These are phyloP conservation scores for Tinea pellionella DNA, from an alignment of 2,888 invertebrate genomes.

Conservation along the genomic window DNA sequence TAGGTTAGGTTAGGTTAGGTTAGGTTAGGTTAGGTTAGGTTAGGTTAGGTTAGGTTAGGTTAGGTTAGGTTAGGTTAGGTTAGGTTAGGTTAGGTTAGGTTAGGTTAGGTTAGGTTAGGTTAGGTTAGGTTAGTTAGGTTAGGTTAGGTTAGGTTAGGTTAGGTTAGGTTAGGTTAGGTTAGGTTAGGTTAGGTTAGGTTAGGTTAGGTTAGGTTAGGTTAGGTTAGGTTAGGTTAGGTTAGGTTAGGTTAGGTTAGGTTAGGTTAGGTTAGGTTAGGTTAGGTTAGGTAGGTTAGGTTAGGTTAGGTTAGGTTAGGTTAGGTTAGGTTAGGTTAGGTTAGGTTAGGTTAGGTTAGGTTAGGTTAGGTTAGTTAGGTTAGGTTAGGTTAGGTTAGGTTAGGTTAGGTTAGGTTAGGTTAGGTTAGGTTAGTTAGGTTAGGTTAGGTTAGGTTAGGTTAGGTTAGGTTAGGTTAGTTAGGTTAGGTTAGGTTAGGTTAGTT, in stretches of 20 bases:
- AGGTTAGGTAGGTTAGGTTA: conserved; percentile 18
- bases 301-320: conserved; percentile 18
- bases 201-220: conserved; percentile 19
- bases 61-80: conserved; percentile 17
- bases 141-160: conserved; percentile 19
- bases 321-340: conserved; percentile 20
- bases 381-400: conserved; percentile 20
- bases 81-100: conserved; percentile 17
- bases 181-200: conserved; percentile 19
- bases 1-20: conserved; percentile 19
- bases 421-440: conserved; percentile 19
- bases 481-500: conserved; percentile 18
- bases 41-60: conserved; percentile 17
- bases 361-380: conserved; percentile 20
- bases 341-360: conserved; percentile 20
- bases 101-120: conserved; percentile 20
- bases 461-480: conserved; percentile 20
- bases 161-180: conserved; percentile 18
- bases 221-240: conserved; percentile 18
- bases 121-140: conserved; percentile 20
- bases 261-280: conserved; percentile 17
- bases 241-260: conserved; percentile 17
- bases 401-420: conserved; percentile 20
- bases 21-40: conserved; percentile 17
- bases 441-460: conserved; percentile 20